These are phyloP conservation scores for Chrysodeixis includens DNA, from an alignment of 2,888 invertebrate genomes.

Conservation along the genomic window DNA sequence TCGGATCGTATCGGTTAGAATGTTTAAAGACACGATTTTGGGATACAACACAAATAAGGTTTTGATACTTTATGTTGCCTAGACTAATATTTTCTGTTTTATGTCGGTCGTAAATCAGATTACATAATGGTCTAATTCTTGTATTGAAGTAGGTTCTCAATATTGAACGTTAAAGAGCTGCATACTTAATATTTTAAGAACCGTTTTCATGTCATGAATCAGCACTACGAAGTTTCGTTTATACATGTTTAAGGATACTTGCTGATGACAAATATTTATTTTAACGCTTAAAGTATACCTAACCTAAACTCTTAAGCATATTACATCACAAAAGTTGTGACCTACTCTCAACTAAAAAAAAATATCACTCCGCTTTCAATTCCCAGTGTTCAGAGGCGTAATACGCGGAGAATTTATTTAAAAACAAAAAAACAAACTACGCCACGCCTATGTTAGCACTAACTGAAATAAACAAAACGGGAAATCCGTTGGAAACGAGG, in stretches of 20 bases:
- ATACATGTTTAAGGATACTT: background rate
- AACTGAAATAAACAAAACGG: slow-evolving; percentile 66
- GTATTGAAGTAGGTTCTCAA: background rate
- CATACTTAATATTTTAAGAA: too few relatives aligned
- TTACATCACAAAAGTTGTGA: background rate
- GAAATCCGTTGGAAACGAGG: slow-evolving; percentile 63
- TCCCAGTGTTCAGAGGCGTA: slow-evolving; percentile 36
- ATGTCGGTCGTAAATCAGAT: background rate
- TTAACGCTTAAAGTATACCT: too few relatives aligned
- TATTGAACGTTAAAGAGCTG: background rate
- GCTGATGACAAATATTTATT: too few relatives aligned
- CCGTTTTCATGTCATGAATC: too few relatives aligned
- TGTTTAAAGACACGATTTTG: slow-evolving; percentile 14
- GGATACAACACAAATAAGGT: background rate
- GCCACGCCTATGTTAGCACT: slow-evolving; percentile 48
- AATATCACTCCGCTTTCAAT: slow-evolving; percentile 29
- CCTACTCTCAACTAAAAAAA: background rate
- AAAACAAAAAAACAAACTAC: slow-evolving; percentile 27
- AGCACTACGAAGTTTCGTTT: too few relatives aligned
- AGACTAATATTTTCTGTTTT: background rate
- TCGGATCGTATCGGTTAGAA: slow-evolving; percentile 14
- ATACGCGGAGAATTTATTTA: slow-evolving; percentile 28
- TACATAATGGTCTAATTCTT: background rate
- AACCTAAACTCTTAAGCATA: background rate
- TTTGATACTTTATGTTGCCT: background rate